Percentiles rank a stretch among this genome's conserved stretches.
These are phyloP conservation scores for Variabilichromis moorii DNA, from an alignment of 2,113 vertebrate species.

Conservation along the genomic window DNA sequence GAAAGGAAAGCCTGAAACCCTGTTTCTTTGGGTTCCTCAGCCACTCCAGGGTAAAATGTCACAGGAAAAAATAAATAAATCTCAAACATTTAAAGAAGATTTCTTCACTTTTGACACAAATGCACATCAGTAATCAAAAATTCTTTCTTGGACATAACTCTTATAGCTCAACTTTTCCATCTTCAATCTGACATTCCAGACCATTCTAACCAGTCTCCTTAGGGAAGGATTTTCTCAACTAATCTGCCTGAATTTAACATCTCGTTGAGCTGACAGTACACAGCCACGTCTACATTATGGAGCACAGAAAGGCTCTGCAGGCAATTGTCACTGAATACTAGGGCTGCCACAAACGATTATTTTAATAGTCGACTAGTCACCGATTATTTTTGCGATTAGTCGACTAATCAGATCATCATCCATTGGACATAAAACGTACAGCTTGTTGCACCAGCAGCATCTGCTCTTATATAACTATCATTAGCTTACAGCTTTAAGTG, in stretches of 20 bases:
- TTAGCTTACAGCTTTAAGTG: too few relatives aligned
- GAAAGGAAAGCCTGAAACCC: background rate
- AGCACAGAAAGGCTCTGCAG: background rate
- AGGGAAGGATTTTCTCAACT: background rate
- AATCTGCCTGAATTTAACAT: background rate
- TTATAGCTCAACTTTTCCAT: background rate
- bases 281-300: background rate
- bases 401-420: too few relatives aligned
- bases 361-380: too few relatives aligned
- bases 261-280: background rate
- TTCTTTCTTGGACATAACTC: background rate
- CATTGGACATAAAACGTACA: accelerated
- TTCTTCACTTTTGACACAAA: background rate
- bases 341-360: too few relatives aligned
- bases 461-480: too few relatives aligned
- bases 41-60: accelerated
- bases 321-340: background rate
- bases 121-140: background rate
- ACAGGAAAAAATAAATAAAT: background rate
- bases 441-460: too few relatives aligned
- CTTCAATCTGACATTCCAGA: background rate
- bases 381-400: too few relatives aligned
- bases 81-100: background rate
- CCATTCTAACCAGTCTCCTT: background rate
- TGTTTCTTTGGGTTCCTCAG: background rate